Base-by-base conservation (phyloP, 1,140 invertebrate genomes). In the Orussus abietinus region DNA sequence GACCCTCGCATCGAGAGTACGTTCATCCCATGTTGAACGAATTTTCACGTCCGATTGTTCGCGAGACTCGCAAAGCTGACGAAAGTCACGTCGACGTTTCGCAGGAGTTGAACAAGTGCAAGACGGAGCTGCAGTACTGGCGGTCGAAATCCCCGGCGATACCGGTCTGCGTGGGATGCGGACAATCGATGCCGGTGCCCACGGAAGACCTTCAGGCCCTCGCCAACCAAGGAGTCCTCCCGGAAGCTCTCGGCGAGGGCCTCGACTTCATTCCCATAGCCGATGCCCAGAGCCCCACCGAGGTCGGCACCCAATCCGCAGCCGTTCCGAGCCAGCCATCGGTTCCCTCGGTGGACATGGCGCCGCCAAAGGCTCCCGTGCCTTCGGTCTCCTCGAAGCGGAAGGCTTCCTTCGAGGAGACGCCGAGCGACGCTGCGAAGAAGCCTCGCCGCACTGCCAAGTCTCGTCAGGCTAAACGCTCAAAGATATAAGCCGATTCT, bases 121-220 rank as follows among this genome's bases (percentile, higher is more conserved):
- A 91, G 70, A 92, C 87, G 19, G 88, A 91, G 64, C 67, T 91
- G 42, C 88, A 92, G 70, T 92, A 90, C 68, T 90, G 87, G 86
- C 80, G 88, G 28, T 90, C 86, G 12, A 88, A 88, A 49, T 88
- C 86, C 21, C 87, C 88, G 4, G 84, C 87, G 36, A 80, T 78
- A 59, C 72, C 75, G 7, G 69, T 76, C 5, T 82, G 80, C 49
- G 75, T 71, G 14, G 69, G 73, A 19, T 82, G 79, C 46, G 80
- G 80, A 28, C 77, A 77, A 20, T 75, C 76, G 17, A 73, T 80
- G 42, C 58, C 74, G 12, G 70, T 77, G 7, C 71, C 76, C 2
- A 64, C 74, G 0, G 80, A 81, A 32, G 79, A 83, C 61, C 55
- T 81, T 9, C 77, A 81, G 51, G 77, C 75, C 12, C 53, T 81